Base-by-base conservation (phyloP, 2,113 vertebrate species). In the Microtus oregoni region DNA sequence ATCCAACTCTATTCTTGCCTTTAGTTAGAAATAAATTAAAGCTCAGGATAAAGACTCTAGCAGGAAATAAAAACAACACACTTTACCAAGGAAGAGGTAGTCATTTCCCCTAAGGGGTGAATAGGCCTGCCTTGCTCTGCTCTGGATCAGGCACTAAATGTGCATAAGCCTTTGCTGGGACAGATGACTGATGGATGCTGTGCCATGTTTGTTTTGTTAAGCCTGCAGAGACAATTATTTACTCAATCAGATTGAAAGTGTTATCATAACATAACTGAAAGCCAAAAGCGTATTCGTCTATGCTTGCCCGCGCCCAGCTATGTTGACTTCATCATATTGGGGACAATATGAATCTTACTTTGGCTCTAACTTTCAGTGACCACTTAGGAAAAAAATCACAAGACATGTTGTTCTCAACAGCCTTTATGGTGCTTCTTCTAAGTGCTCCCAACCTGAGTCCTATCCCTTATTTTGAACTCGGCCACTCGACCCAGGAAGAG, bases 161-260 rank as follows among this genome's bases (percentile, higher is more conserved):
- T 58, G 19, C 0, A 0, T 58, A 7, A 20, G 58, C 19, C 58
- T 58, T 58, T 2, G 19, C 58, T 20, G 5, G 5, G 19, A 58
- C 19, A 58, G 55, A 58, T 20, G 55, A 58, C 91, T 96, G 83
- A 92, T 72, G 82, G 81, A 44, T 72, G 38, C 63, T 90, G 12
- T 24, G 73, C 93, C 79, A 67, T 61, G 63, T 78, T 70, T 90
- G 86, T 52, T 88, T 92, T 77, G n/a, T 91, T 97, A 78, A 96
- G 76, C 75, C 78, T 89, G 92, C 81, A 94, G 92, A 94, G 86
- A 86, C 87, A 96, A 96, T 95, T 96, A 96, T 96, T 97, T 92
- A 94, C 79, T 89, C 91, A 95, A 92, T 95, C 92, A 92, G 89
- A 95, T 92, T 92, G 75, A 94, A 94, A 67, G 73, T 95, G 83